Conservation (phyloP, 2,888 invertebrate species). For the Hydraecia micacea region DNA sequence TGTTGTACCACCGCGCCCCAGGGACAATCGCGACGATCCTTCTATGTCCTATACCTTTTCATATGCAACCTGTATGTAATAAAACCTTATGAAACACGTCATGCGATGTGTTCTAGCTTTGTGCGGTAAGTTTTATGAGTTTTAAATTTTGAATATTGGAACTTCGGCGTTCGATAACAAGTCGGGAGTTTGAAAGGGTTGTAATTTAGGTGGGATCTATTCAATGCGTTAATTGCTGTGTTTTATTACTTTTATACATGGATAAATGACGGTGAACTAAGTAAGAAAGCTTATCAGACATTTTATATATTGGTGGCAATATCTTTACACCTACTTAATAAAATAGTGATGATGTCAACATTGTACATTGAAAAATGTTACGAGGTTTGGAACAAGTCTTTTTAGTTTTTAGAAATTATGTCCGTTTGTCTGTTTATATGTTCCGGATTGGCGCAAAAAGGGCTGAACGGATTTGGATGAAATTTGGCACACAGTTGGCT, state of each 20-base stretch:
- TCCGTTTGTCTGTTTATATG: not conserved
- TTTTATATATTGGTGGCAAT: not conserved
- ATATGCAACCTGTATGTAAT: slow-evolving; percentile 50
- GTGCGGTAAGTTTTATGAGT: slow-evolving; percentile 37
- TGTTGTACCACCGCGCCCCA: slow-evolving; percentile 72
- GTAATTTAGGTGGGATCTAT: slow-evolving; percentile 18
- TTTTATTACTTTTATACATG: slow-evolving; percentile 27
- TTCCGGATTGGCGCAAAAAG: not conserved
- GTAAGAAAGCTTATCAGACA: not conserved
- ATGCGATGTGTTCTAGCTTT: slow-evolving; percentile 26
- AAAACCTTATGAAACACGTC: slow-evolving; percentile 51
- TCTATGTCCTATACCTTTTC: slow-evolving; percentile 60
- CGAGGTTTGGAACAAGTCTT: not conserved
- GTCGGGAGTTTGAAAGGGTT: slow-evolving; percentile 15
- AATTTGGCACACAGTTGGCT: not conserved
- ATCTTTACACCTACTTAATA: not conserved
- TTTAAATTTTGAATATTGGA: slow-evolving; percentile 46
- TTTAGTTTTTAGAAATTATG: not conserved
- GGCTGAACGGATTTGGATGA: not conserved
- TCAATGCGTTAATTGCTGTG: slow-evolving; percentile 11
- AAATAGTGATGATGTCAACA: not conserved
- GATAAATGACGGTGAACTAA: not conserved
- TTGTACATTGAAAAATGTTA: not conserved
- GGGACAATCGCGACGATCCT: slow-evolving; percentile 72
- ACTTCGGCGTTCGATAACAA: slow-evolving; percentile 18